Percentiles rank a stretch among this genome's conserved stretches.
Evolutionary conservation across 1,140 invertebrate species (phyloP).

Genomic region (Drosophila hydei): DNA sequence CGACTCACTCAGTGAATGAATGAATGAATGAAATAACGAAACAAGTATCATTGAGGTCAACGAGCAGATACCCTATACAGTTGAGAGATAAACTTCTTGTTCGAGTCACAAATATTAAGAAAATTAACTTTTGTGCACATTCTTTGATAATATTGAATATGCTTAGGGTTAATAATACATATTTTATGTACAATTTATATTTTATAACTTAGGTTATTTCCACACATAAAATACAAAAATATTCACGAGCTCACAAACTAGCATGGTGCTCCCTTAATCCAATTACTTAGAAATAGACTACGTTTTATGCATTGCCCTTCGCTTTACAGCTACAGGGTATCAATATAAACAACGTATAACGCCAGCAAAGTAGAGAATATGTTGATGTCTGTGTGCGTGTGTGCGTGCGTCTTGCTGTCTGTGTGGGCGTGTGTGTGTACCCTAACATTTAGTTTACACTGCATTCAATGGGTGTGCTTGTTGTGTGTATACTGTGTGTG

Average conservation of each 20-base stretch:
- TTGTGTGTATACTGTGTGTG: constrained; percentile 8
- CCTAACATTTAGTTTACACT: constrained; percentile 78
- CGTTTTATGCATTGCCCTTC: neutral
- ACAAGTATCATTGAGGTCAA: neutral
- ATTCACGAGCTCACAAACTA: too few relatives aligned
- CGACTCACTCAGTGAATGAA: constrained; percentile 53
- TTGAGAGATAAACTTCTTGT: too few relatives aligned
- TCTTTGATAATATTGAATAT: too few relatives aligned
- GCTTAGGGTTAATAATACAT: too few relatives aligned
- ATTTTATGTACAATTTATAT: too few relatives aligned
- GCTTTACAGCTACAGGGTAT: neutral
- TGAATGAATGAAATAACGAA: constrained; percentile 51
- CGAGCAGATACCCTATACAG: neutral
- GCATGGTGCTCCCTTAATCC: too few relatives aligned
- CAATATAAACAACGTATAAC: constrained; percentile 42
- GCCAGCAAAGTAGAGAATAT: constrained; percentile 64
- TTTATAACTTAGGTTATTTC: too few relatives aligned
- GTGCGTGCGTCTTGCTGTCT: constrained; percentile 21
- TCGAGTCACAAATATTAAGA: too few relatives aligned
- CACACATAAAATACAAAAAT: too few relatives aligned
- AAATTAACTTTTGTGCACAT: too few relatives aligned
- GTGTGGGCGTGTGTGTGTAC: constrained; percentile 46
- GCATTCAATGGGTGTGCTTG: constrained; percentile 57
- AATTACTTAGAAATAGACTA: too few relatives aligned
- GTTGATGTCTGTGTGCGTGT: neutral